Conservation (phyloP, 2,113 vertebrate genomes). For the Pseudorectes ferrugineus region DNA sequence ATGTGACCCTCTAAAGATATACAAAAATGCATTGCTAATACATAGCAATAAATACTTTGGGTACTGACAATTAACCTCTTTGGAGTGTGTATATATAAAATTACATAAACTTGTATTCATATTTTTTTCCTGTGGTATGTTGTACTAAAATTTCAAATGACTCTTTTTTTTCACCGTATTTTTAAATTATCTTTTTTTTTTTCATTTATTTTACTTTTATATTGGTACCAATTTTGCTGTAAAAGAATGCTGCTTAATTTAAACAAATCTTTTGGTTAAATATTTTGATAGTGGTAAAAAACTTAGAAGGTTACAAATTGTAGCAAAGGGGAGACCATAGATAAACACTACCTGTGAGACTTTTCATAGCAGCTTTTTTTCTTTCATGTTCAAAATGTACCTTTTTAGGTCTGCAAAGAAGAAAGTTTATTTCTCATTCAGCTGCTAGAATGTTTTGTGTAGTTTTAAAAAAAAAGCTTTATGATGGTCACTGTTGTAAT, state of each 20-base stretch:
- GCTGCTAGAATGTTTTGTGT: constrained; percentile 81
- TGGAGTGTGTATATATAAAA: no score
- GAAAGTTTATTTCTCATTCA: constrained; percentile 54
- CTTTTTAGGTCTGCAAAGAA: constrained; percentile 46
- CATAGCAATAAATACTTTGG: no score
- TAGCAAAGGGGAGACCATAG: constrained; percentile 53
- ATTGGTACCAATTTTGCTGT: constrained; percentile 84
- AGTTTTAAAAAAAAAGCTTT: constrained; percentile 65
- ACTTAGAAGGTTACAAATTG: constrained; percentile 54
- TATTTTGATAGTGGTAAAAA: constrained; percentile 65
- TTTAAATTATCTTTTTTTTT: constrained; percentile 63
- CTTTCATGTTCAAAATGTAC: constrained; percentile 43
- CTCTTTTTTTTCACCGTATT: constrained; percentile 69
- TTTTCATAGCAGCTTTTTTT: constrained; percentile 53
- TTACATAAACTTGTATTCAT: no score
- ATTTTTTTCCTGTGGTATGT: constrained; percentile 81
- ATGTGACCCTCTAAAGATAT: no score
- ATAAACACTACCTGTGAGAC: constrained; percentile 59
- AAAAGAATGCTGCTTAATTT: constrained; percentile 82
- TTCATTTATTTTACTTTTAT: constrained; percentile 68
- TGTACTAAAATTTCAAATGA: constrained; percentile 78
- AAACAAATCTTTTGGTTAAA: constrained; percentile 65
- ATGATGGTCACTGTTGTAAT: constrained; percentile 71
- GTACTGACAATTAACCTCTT: no score
- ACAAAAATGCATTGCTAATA: no score